Evolutionary conservation across 1,140 invertebrate genomes (phyloP), one percentile per base, ranked within the genome.

Genomic region (Ips typographus): DNA sequence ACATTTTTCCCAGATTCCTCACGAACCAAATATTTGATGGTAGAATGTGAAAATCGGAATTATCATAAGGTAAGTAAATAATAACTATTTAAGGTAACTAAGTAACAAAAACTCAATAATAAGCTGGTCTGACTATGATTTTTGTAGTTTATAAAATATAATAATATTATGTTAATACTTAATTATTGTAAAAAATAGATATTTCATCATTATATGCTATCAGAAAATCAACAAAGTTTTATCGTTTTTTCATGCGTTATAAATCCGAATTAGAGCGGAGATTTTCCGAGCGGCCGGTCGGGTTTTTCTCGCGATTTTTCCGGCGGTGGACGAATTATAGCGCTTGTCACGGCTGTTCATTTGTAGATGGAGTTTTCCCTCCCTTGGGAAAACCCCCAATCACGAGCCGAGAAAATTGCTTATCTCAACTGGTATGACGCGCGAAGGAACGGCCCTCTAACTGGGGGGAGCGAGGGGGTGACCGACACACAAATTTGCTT

Each of bases 321-420:
- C 74, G 72, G 72, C 60, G 52, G 59, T 57, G 59, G 81, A 86
- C 83, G 84, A 87, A 87, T 87, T 87, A 87, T 87, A 83, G 85
- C 85, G 84, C 86, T 87, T 87, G 86, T 87, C 86, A 87, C 85
- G 86, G 84, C 83, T 86, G 86, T 87, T 87, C 86, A 87, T 87
- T 87, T 87, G 86, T 87, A 87, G 86, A 87, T 87, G 85, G 86
- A 87, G 86, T 87, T 87, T 86, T 85, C 85, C 84, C 84, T 83
- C 86, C 86, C 86, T 76, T 76, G 86, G 83, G 86, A 83, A 83
- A 82, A 84, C 83, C 84, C 85, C 85, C 86, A 87, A 87, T 87
- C 86, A 87, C 85, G 85, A 87, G 84, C 83, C 84, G 84, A 86
- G 86, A 86, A 87, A 87, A 87, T 87, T 87, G 86, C 86, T 80